phyloP scores from a whole-genome alignment of 35 echinoderm and acorn worm species.

The Lytechinus variegatus region DNA sequence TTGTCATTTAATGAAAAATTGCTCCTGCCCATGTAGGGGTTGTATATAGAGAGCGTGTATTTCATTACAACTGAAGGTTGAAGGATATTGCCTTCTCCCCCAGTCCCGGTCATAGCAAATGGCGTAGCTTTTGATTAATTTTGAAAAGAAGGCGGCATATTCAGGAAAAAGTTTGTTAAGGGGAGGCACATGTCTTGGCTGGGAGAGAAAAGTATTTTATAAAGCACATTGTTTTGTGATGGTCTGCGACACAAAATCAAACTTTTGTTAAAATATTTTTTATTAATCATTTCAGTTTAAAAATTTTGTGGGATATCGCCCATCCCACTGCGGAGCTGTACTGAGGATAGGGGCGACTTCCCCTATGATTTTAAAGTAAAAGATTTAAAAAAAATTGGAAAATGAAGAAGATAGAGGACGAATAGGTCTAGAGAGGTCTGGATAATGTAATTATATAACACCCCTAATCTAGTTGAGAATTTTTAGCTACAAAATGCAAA shows the following conservation, averaged over 20 bases:
- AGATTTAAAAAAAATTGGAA: not conserved
- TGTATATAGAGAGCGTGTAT: not conserved
- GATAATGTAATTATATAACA: not conserved
- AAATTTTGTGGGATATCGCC: no score
- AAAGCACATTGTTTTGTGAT: no score
- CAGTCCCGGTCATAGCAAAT: not conserved
- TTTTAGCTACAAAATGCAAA: not conserved
- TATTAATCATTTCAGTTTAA: no score
- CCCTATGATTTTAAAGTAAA: no score
- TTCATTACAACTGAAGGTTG: slow-evolving; percentile 3
- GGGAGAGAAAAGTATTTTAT: no score
- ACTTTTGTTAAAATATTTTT: no score
- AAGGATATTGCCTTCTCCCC: not conserved
- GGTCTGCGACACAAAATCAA: no score
- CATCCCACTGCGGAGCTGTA: no score
- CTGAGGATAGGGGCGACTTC: no score
- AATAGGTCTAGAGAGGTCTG: not conserved
- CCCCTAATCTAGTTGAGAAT: no score
- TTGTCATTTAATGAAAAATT: not conserved
- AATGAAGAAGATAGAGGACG: not conserved
- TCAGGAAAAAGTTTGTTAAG: not conserved
- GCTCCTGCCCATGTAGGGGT: not conserved
- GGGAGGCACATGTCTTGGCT: not conserved
- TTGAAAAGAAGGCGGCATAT: not conserved
- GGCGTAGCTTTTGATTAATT: not conserved